Conservation (phyloP, 2,888 invertebrate genomes). For the Luperina nickerlii region DNA sequence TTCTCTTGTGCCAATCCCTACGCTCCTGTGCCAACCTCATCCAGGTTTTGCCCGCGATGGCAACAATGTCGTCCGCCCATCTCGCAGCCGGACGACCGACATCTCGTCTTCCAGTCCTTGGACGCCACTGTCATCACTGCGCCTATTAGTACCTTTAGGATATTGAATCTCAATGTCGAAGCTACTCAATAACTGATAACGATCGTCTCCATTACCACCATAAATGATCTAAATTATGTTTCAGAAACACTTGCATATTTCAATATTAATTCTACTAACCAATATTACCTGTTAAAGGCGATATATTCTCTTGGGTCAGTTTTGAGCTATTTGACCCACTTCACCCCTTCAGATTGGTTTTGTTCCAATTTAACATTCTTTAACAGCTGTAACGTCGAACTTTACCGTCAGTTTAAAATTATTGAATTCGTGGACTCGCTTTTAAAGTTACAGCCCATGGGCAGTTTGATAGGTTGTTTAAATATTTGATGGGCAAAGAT, state of each 20-base stretch:
- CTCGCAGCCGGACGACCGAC: no score
- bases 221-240: constrained; percentile 22
- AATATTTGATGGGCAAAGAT: not conserved
- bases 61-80: no score
- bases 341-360: constrained; percentile 25
- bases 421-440: constrained; percentile 22
- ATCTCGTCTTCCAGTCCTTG: no score
- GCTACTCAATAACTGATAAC: not conserved
- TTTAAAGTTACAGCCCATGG: not conserved
- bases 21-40: no score
- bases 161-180: not conserved
- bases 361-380: constrained; percentile 53
- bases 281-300: constrained; percentile 1
- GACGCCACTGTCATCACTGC: no score
- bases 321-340: constrained; percentile 4
- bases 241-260: constrained; percentile 17
- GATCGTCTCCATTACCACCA: constrained; percentile 10
- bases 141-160: not conserved
- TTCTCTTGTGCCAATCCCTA: no score
- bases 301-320: constrained; percentile 13
- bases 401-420: constrained; percentile 46
- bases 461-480: not conserved
- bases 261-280: constrained; percentile 24
- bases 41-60: no score
- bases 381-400: constrained; percentile 31